Percentiles rank a stretch among this genome's conserved stretches.
phyloP scores from a whole-genome alignment of 2,797 vertebrate species.

The Morus bassanus region DNA sequence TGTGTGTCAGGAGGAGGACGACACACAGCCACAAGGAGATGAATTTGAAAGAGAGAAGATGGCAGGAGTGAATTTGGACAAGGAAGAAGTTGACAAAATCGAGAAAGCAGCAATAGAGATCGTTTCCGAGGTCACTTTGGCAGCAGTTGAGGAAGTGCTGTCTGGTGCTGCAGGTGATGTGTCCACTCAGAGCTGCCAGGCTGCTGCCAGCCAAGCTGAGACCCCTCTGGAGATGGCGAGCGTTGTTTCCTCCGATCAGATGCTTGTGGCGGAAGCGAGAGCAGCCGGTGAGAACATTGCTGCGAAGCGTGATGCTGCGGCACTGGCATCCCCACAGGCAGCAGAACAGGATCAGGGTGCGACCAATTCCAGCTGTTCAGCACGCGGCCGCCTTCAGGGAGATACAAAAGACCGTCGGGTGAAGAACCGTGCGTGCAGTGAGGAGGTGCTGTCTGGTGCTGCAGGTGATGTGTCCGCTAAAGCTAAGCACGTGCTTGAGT shows the following conservation, averaged over 20 bases:
- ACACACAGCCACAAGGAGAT: no score
- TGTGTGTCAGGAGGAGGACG: no score
- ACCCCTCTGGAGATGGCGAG: not conserved
- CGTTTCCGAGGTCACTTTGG: no score
- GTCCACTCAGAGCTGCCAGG: not conserved
- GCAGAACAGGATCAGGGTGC: not conserved
- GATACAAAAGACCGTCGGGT: not conserved
- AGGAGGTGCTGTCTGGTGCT: no score
- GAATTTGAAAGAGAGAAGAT: no score
- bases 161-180: no score
- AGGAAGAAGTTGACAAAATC: no score
- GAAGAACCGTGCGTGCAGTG: constrained; percentile 14
- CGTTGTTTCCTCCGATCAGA: not conserved
- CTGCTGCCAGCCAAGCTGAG: not conserved
- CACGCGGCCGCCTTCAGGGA: not conserved
- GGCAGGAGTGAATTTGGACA: no score
- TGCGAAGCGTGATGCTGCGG: fast-evolving
- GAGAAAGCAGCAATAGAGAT: no score
- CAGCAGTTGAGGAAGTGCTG: no score
- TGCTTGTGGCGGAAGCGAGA: not conserved
- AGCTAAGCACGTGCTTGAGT: not conserved
- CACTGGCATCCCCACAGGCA: not conserved
- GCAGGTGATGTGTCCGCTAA: no score
- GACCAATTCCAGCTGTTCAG: constrained; percentile 23
- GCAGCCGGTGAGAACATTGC: not conserved